Conservation (phyloP, 2,113 vertebrate species). For the Cryptoleucopteryx plumbea region DNA sequence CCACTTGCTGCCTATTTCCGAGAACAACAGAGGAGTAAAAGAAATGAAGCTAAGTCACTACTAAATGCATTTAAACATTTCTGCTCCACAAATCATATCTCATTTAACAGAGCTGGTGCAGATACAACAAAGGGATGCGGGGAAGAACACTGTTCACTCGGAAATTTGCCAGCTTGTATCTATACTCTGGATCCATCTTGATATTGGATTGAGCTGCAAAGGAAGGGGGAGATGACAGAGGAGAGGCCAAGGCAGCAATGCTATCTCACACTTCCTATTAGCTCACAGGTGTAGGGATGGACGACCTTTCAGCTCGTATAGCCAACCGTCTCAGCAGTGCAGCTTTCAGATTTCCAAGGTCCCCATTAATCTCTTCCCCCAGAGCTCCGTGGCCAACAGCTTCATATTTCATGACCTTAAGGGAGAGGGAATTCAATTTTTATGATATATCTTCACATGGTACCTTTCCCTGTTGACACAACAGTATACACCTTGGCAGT, state of each 20-base stretch:
- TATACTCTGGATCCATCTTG: not conserved
- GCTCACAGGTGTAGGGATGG: not conserved
- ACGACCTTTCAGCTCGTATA: not conserved
- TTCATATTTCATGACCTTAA: not conserved
- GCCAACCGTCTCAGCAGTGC: not conserved
- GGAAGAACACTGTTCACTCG: not conserved
- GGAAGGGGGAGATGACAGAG: not conserved
- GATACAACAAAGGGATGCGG: not conserved
- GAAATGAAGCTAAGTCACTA: not conserved
- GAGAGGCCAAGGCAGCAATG: not conserved
- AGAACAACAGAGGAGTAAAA: not conserved
- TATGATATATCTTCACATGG: not conserved
- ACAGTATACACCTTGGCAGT: not conserved
- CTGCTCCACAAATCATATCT: not conserved
- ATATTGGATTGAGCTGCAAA: not conserved
- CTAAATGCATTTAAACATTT: not conserved
- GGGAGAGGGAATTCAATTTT: not conserved
- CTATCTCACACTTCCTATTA: not conserved
- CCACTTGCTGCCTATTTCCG: not conserved
- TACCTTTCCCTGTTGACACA: not conserved
- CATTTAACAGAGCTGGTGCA: not conserved
- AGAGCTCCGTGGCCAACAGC: not conserved
- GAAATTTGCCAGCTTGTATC: not conserved
- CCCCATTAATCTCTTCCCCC: not conserved
- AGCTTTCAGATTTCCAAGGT: not conserved